A percentile compares a stretch with the other conserved stretches of the same genome.
Evolutionary conservation across 2,113 vertebrate genomes (phyloP).

Genomic region (Pseudonaja textilis): DNA sequence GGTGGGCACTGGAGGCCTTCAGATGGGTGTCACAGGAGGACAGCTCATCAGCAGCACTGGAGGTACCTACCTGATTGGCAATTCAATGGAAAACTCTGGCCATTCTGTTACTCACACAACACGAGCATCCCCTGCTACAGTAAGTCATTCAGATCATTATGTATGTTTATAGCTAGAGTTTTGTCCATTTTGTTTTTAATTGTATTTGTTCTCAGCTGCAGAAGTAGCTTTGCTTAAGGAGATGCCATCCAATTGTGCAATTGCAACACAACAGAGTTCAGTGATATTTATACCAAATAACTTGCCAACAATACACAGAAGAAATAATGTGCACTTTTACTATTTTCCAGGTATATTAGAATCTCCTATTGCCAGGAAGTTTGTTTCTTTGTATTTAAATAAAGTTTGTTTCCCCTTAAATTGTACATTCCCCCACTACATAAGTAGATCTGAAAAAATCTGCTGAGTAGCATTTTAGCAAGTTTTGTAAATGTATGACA

Average conservation of each 20-base stretch:
- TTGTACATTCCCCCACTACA: background rate
- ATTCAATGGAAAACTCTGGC: conserved; percentile 83
- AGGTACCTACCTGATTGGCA: conserved; percentile 81
- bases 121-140: conserved; percentile 80
- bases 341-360: background rate
- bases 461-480: background rate
- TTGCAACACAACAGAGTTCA: background rate
- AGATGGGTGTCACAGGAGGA: conserved; percentile 82
- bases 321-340: background rate
- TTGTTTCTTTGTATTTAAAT: background rate
- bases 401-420: background rate
- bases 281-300: background rate
- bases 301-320: background rate
- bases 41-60: conserved; percentile 83
- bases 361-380: background rate
- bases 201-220: conserved; percentile 1
- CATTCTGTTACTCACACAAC: conserved; percentile 81
- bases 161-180: conserved; percentile 34
- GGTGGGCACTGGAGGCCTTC: conserved; percentile 82
- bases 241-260: background rate
- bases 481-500: background rate
- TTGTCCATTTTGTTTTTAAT: conserved; percentile 1
- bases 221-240: background rate
- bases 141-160: conserved; percentile 67
- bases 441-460: background rate